These are phyloP conservation scores for Myripristis murdjan DNA, from an alignment of 2,797 vertebrate genomes.

Conservation along the genomic window DNA sequence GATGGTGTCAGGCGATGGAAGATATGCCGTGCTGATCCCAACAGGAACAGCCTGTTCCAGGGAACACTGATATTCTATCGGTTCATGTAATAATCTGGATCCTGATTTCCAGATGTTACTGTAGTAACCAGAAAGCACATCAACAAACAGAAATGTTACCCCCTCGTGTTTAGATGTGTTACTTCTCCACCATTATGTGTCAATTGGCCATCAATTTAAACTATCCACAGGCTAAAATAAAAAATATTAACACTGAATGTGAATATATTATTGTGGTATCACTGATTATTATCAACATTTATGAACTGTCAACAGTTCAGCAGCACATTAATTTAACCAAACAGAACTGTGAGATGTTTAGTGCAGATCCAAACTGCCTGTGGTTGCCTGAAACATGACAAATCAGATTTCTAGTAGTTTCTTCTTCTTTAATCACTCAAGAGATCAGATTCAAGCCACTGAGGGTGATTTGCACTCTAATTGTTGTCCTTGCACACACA, in stretches of 20 bases:
- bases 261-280: no score
- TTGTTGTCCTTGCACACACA: no score
- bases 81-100: constrained; percentile 1
- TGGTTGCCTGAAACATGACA: no score
- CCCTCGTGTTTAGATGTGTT: no score
- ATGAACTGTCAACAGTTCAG: background rate
- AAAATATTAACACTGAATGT: no score
- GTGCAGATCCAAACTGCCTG: background rate
- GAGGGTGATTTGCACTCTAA: background rate
- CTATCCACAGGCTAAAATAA: background rate
- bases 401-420: background rate
- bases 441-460: background rate
- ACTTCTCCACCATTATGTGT: background rate
- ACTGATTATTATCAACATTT: background rate
- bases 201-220: background rate
- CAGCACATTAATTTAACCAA: no score
- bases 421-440: background rate
- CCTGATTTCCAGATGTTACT: constrained; percentile 1
- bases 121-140: constrained; percentile 11
- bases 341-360: background rate
- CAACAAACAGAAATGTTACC: background rate
- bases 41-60: constrained; percentile 34
- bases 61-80: constrained; percentile 8
- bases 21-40: constrained; percentile 54
- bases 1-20: constrained; percentile 16